Base-by-base conservation (phyloP, 2,888 invertebrate genomes). In the Mechanitis messenoides region DNA sequence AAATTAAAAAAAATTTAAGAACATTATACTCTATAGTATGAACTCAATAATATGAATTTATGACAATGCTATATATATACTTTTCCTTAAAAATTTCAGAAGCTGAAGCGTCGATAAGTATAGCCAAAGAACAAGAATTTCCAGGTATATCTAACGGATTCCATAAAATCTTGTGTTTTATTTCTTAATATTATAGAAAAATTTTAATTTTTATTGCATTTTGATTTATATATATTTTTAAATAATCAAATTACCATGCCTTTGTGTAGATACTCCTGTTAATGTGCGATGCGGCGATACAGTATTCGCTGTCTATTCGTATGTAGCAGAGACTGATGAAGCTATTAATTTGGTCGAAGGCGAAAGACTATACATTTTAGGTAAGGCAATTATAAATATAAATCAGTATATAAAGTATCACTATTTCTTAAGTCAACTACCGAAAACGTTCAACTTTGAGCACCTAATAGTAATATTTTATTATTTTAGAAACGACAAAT, bases 261-360 rank as follows among this genome's bases (percentile, higher is more conserved):
- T n/a, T 56, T 35, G 28, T 47, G 12, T 74, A 89, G 89, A 86
- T 65, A 82, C 85, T 58, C 83, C 84, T 53, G 77, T 89, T 58
- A 90, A 92, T 64, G 91, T 93, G 46, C 92, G 92, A 67, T 94
- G 93, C 71, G 96, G 95, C 11, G 95, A 96, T 75, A 91, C 94
- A 7, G 93, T 95, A 83, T 96, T 94, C 78, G 96, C 96, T 0
- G 94, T 97, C 58, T 95, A 95, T 75, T 94, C 95, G 3, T 97
- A 96, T 76, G 92, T 95, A 46, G 96, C 97, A 33, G 97, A 97
- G 83, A 95, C 94, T 53, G 95, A 95, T 68, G 96, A 97, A 80
- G 95, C 96, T 1, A 94, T 97, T 67, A 95, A 96, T 78, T 90
- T 97, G 58, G 96, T 97, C 0, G 97, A 97, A 87, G 97, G 97